Percentiles rank a stretch among this genome's conserved stretches.
phyloP scores from a whole-genome alignment of 2,888 invertebrate genomes.

The Tipula lateralis region DNA sequence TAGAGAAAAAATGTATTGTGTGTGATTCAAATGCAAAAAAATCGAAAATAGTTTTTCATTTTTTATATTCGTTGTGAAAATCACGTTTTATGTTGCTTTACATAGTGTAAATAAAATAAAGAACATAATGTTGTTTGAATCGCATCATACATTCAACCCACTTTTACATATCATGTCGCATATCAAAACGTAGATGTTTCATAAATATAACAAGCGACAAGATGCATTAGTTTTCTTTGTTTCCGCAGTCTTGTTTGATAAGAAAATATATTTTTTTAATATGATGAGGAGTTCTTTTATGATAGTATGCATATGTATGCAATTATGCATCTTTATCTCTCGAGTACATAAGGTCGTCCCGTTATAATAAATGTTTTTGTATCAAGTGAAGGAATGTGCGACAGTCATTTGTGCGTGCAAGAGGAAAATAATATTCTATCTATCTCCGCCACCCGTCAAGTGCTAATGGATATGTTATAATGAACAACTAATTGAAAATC shows the following conservation, averaged over 20 bases:
- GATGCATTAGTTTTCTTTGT: neutral
- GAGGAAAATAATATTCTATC: neutral
- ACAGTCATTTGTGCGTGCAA: neutral
- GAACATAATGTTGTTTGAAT: neutral
- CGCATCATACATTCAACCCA: conserved; percentile 2
- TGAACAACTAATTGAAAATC: neutral
- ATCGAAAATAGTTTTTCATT: neutral
- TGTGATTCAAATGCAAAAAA: neutral
- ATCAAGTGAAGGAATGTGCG: neutral
- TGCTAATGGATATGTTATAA: neutral
- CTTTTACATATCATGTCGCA: neutral
- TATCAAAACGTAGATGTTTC: neutral
- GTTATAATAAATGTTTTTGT: neutral
- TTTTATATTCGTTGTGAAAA: neutral
- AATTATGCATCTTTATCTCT: neutral
- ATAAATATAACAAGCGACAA: neutral
- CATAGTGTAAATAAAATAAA: neutral
- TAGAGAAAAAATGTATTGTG: neutral
- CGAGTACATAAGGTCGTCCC: neutral
- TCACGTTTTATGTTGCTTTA: conserved; percentile 11
- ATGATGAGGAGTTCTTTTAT: neutral
- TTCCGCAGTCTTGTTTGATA: neutral
- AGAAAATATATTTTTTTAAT: neutral
- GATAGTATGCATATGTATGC: neutral
- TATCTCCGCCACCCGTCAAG: neutral